Evolutionary conservation across 2,113 vertebrate genomes (phyloP).

Genomic region (Aix galericulata): DNA sequence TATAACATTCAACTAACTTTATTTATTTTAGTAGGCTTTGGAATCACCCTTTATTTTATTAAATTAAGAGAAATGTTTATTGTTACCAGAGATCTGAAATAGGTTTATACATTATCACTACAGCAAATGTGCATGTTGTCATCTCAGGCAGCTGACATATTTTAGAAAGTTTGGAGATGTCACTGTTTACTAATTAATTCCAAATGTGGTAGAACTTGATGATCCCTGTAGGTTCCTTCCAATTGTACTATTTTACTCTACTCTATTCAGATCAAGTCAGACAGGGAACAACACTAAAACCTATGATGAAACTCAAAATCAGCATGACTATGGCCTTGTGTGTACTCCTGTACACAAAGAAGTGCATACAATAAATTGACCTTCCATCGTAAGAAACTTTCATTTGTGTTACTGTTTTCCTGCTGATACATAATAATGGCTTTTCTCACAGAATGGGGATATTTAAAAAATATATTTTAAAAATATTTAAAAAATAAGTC

Average conservation of each 20-base stretch:
- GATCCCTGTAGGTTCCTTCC: no score
- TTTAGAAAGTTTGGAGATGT: background rate
- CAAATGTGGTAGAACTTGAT: background rate
- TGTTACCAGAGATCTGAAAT: background rate
- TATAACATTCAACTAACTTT: background rate
- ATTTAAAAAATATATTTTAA: background rate
- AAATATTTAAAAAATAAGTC: background rate
- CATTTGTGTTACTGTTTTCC: background rate
- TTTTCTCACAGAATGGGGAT: background rate
- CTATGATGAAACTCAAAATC: background rate
- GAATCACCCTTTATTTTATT: background rate
- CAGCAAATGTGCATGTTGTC: accelerated
- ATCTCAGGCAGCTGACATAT: background rate
- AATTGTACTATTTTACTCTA: no score
- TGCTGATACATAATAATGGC: background rate
- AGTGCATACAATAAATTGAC: background rate
- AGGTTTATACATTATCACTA: background rate
- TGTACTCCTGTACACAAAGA: background rate
- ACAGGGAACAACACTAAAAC: background rate
- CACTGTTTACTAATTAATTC: background rate
- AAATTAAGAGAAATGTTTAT: background rate
- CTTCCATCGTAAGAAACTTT: background rate
- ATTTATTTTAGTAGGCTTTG: background rate
- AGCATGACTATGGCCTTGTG: background rate
- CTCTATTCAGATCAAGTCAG: background rate